These are phyloP conservation scores for Tokudaia tokunoshimensis DNA, from an alignment of 2,797 vertebrate genomes.

Conservation along the genomic window DNA sequence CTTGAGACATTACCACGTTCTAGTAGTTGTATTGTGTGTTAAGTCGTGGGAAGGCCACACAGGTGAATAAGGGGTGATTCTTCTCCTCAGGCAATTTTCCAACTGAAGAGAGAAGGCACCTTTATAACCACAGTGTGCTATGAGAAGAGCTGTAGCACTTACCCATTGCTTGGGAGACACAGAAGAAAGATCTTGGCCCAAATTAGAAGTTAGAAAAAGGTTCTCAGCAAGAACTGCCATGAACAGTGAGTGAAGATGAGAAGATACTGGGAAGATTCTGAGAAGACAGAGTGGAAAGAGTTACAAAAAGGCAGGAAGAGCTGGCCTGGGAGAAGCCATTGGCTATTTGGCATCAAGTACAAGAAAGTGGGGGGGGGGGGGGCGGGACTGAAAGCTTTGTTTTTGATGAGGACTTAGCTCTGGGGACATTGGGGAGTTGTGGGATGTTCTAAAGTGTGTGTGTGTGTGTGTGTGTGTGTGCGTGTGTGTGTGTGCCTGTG, in stretches of 20 bases:
- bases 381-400: background rate
- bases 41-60: background rate
- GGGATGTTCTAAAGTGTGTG: background rate
- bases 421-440: background rate
- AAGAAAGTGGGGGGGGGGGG: background rate
- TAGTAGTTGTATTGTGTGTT: background rate
- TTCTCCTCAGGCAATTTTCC: background rate
- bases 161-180: background rate
- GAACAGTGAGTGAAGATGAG: background rate
- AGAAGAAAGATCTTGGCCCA: background rate
- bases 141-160: background rate
- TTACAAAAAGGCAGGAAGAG: background rate
- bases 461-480: background rate
- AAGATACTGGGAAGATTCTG: background rate
- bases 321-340: background rate
- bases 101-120: background rate
- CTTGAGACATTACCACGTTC: background rate
- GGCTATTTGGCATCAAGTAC: background rate
- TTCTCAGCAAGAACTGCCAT: background rate
- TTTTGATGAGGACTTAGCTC: background rate
- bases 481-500: background rate
- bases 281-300: background rate
- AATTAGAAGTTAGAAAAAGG: background rate
- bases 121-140: background rate
- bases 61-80: background rate